Percentiles rank a stretch among this genome's conserved stretches.
phyloP scores from a whole-genome alignment of 2,888 invertebrate genomes.

The Noctua pronuba region DNA sequence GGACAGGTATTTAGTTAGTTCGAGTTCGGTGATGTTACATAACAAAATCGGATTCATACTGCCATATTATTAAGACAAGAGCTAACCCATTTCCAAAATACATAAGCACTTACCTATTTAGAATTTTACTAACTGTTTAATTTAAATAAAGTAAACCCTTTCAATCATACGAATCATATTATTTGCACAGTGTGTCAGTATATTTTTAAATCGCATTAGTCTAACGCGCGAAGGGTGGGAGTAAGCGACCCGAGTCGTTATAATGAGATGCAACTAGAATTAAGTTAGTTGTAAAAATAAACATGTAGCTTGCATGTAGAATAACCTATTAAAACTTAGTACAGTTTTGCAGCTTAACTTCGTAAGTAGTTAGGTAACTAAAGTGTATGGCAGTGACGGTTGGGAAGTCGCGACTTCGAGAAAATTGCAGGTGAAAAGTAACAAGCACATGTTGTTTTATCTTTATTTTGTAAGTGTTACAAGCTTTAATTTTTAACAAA shows the following conservation, averaged over 20 bases:
- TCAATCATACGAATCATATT: background rate
- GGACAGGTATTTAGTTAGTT: background rate
- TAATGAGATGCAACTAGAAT: slow-evolving; percentile 60
- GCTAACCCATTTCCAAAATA: background rate
- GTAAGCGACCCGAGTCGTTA: slow-evolving; percentile 52
- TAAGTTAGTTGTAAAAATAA: slow-evolving; percentile 53
- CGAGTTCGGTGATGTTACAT: background rate
- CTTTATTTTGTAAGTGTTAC: background rate
- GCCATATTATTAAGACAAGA: background rate
- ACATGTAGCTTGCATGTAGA: slow-evolving; percentile 43
- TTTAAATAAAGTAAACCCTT: background rate
- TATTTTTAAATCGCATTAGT: slow-evolving; percentile 17
- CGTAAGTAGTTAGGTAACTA: slow-evolving; percentile 45
- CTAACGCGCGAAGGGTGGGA: slow-evolving; percentile 32
- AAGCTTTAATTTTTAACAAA: background rate
- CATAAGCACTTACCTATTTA: background rate
- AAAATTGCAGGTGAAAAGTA: slow-evolving; percentile 1
- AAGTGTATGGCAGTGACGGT: slow-evolving; percentile 20
- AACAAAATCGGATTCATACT: background rate
- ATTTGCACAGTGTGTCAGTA: slow-evolving; percentile 30
- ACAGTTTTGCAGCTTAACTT: slow-evolving; percentile 47
- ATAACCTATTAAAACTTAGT: slow-evolving; percentile 45
- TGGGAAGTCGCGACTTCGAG: slow-evolving; percentile 7
- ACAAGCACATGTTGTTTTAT: slow-evolving; percentile 11
- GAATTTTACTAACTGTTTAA: background rate